Conservation (phyloP, 2,113 vertebrate species). For the Hyaena hyaena region DNA sequence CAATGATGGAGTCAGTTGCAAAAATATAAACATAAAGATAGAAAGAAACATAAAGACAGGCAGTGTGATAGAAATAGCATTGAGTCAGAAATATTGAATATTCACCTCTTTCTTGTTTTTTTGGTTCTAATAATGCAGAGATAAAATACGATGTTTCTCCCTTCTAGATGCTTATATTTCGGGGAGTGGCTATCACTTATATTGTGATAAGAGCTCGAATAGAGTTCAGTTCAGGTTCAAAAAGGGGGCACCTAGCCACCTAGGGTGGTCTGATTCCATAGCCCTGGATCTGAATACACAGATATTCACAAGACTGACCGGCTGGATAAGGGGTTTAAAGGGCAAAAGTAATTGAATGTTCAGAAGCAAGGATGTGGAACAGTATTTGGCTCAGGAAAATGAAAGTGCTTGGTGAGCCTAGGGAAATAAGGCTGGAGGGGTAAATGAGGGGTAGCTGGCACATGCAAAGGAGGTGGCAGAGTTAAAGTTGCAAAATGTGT, state of each 20-base stretch:
- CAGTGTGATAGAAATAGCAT: not conserved
- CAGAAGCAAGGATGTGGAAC: not conserved
- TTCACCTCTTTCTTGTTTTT: not conserved
- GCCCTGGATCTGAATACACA: not conserved
- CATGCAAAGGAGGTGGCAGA: not conserved
- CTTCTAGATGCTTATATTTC: not conserved
- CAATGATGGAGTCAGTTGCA: not conserved
- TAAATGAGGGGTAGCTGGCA: not conserved
- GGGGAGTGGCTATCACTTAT: not conserved
- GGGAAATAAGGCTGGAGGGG: not conserved
- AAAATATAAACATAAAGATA: constrained; percentile 9
- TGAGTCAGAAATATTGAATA: constrained; percentile 7
- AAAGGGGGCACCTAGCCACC: not conserved
- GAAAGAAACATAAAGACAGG: constrained; percentile 1
- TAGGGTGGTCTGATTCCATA: not conserved
- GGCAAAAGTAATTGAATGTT: not conserved
- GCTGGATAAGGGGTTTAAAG: not conserved
- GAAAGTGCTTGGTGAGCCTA: not conserved
- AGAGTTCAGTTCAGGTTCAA: not conserved
- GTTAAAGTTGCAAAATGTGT: not conserved
- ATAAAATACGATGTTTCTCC: not conserved
- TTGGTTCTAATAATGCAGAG: not conserved
- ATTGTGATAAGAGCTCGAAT: not conserved
- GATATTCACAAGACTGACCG: not conserved
- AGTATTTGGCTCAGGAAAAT: not conserved